These are phyloP conservation scores for Scleropages formosus DNA, from an alignment of 2,797 vertebrate species.

Conservation along the genomic window DNA sequence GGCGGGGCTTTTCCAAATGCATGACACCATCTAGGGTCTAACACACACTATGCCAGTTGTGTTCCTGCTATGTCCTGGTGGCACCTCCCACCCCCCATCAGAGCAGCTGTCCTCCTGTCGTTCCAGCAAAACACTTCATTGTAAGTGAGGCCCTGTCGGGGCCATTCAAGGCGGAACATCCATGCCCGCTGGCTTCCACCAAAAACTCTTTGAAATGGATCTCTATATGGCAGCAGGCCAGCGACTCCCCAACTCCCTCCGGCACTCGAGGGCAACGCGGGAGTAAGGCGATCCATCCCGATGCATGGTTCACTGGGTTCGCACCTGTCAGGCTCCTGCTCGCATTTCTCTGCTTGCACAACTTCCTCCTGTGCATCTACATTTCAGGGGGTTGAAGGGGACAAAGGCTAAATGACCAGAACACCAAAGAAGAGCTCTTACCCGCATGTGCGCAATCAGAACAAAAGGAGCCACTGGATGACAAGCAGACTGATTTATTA, in stretches of 20 bases:
- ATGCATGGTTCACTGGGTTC: background rate
- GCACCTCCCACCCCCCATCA: background rate
- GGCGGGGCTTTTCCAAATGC: slow-evolving; percentile 29
- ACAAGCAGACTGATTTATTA: too few relatives aligned
- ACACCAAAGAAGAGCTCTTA: too few relatives aligned
- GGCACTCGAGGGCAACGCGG: background rate
- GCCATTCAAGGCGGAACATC: background rate
- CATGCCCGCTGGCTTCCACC: background rate
- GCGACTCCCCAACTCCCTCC: background rate
- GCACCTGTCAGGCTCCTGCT: slow-evolving; percentile 25
- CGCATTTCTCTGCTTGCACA: slow-evolving; percentile 4
- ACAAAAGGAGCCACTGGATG: too few relatives aligned
- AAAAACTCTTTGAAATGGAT: slow-evolving; percentile 6
- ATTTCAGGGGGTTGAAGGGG: background rate
- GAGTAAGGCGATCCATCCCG: slow-evolving; percentile 17
- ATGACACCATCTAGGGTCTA: too few relatives aligned
- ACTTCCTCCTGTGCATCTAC: too few relatives aligned
- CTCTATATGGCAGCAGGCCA: background rate
- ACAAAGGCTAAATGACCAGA: background rate
- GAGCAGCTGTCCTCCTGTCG: slow-evolving; percentile 45
- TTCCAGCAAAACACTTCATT: background rate
- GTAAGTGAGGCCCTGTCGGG: background rate
- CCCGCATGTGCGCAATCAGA: too few relatives aligned
- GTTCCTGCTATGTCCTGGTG: background rate
- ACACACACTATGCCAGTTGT: too few relatives aligned